A percentile compares a stretch with the other conserved stretches of the same genome.
These are phyloP conservation scores for Rhynchophorus ferrugineus DNA, from an alignment of 1,140 invertebrate genomes.

Conservation along the genomic window DNA sequence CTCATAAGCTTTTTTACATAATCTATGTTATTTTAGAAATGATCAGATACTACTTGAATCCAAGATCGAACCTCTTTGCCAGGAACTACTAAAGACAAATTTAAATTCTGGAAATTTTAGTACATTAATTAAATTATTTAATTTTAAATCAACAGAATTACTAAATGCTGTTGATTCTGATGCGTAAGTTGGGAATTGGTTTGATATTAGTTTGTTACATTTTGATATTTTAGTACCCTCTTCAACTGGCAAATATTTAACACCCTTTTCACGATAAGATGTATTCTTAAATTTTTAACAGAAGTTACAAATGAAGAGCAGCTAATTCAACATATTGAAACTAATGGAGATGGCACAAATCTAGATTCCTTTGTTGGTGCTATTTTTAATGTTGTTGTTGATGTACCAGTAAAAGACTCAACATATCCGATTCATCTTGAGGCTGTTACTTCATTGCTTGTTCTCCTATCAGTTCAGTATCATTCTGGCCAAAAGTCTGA, in stretches of 20 bases:
- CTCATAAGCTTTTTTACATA: conserved; percentile 6
- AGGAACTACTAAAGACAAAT: conserved; percentile 72
- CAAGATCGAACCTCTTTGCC: conserved; percentile 61
- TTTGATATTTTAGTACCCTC: conserved; percentile 64
- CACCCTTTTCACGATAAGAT: conserved; percentile 83
- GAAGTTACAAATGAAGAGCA: conserved; percentile 70
- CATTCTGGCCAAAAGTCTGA: conserved; percentile 64
- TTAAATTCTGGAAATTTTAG: conserved; percentile 78
- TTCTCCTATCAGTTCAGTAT: conserved; percentile 82
- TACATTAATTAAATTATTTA: conserved; percentile 75
- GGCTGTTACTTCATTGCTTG: conserved; percentile 77
- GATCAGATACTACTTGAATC: conserved; percentile 76
- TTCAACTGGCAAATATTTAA: conserved; percentile 94
- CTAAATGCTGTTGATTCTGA: conserved; percentile 75
- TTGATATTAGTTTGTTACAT: not conserved
- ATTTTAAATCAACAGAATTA: conserved; percentile 69
- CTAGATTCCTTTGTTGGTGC: conserved; percentile 60
- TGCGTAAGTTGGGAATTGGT: conserved; percentile 54
- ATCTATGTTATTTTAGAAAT: conserved; percentile 50
- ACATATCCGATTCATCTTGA: conserved; percentile 86
- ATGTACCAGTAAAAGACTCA: conserved; percentile 73
- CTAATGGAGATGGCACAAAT: conserved; percentile 24
- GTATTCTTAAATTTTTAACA: conserved; percentile 82
- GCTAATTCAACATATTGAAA: conserved; percentile 65
- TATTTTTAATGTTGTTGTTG: conserved; percentile 66